Evolutionary conservation across 2,113 vertebrate species (phyloP), one percentile per base, ranked within the genome.

Genomic region (Eulemur rufifrons): DNA sequence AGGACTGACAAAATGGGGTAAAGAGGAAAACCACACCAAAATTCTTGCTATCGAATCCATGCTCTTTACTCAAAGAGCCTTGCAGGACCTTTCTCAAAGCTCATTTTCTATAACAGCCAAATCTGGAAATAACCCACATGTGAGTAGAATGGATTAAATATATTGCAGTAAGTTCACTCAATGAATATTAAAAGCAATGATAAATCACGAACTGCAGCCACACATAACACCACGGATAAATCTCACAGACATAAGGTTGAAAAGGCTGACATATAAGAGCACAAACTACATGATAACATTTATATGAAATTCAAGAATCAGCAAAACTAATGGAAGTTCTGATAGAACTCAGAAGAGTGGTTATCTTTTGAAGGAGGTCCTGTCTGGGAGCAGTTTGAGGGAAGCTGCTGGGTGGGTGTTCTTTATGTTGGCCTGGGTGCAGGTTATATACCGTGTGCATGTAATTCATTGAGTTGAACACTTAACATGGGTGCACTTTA

Each of bases 1-100:
- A 89, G 56, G 64, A 50, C 71, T 88, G 47, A 95, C 54, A 83
- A 96, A 96, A 96, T 89, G 52, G n/a, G 25, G 32, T 73, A 95
- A 73, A 47, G 54, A 89, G 18, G 50, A 78, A 90, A 91, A 90
- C 20, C 5, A 5, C 59, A 56, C 63, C 42, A 54, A 89, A 92
- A 86, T 27, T 69, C 20, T 84, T 84, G 64, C 56, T 56, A 92
- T 71, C 27, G 74, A 89, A 94, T 66, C 82, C 84, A 83, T 73
- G 47, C 23, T 66, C 45, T 89, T 82, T 73, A 89, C 27, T 73
- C 78, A 69, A 17, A 91, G 5, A 80, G 27, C 13, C 23, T 96
- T 84, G 50, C 17, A 56, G 23, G 27, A 63, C 21, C 39, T 89
- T 61, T 68, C 73, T 93, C 45, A 91, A 86, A 77, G 88, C 52